Percentiles rank a stretch among this genome's conserved stretches.
Evolutionary conservation across 2,797 vertebrate species (phyloP).

Genomic region (Arnoldichthys spilopterus): DNA sequence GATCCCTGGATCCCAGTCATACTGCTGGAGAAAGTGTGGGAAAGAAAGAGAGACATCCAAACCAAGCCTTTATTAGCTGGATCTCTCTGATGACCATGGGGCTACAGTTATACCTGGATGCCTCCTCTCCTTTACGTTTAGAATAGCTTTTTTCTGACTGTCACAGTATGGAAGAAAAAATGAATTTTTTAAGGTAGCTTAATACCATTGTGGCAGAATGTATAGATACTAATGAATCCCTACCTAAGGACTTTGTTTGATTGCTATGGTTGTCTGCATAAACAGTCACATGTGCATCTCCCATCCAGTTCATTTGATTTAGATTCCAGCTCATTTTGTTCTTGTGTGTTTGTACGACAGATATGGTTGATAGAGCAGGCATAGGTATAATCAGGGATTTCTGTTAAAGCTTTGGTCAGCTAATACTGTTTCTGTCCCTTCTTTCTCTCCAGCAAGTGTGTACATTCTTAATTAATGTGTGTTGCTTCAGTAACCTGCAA

Average conservation of each 20-base stretch:
- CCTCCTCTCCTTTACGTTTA: slow-evolving; percentile 56
- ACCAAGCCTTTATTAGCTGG: slow-evolving; percentile 60
- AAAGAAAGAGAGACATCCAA: background rate
- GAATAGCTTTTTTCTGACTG: background rate
- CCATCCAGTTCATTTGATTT: slow-evolving; percentile 18
- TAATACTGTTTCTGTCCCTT: slow-evolving; percentile 33
- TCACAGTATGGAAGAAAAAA: slow-evolving; percentile 13
- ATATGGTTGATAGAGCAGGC: slow-evolving; percentile 18
- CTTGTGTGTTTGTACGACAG: background rate
- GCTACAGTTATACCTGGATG: slow-evolving; percentile 22
- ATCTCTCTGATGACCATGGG: slow-evolving; percentile 47
- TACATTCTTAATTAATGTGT: slow-evolving; percentile 52
- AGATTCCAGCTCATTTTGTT: background rate
- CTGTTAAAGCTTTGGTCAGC: slow-evolving; percentile 37
- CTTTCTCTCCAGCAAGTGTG: slow-evolving; percentile 28
- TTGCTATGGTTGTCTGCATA: background rate
- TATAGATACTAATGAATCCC: background rate
- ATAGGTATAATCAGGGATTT: slow-evolving; percentile 14
- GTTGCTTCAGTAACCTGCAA: slow-evolving; percentile 43
- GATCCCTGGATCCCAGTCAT: slow-evolving; percentile 57
- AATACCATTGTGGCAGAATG: background rate
- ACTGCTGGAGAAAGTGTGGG: slow-evolving; percentile 40
- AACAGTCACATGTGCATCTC: slow-evolving; percentile 8
- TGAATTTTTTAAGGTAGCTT: background rate
- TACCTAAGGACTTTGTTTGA: background rate